Base-by-base conservation (phyloP, 2,888 invertebrate genomes). In the Caenorhabditis sulstoni region DNA sequence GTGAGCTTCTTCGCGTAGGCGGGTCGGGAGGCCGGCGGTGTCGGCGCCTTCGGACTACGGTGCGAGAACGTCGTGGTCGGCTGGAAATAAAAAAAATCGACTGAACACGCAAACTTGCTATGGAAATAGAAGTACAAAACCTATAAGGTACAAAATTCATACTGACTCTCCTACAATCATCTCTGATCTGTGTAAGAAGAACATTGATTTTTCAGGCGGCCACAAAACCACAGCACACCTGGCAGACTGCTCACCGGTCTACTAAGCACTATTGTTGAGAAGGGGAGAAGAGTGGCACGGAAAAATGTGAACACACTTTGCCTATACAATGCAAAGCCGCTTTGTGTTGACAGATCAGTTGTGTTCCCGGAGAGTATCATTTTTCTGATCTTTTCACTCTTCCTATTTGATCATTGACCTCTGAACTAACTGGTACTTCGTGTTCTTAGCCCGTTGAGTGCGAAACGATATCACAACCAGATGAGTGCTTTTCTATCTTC, bases 1-100 rank as follows among this genome's bases (percentile, higher is more conserved):
- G 68, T 61, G 44, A 79, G 62, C 64, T 79, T 79, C 44, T 79
- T 59, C 0, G 79, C 79, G 59, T 79, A 79, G 0, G 79, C 67
- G 2, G 74, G 79, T 29, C 79, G 67, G 11, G 68, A 52, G 9
- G 74, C 64, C 52, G 73, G 79, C 29, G 79, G 68, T 5, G 78
- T 35, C 45, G 58, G 58, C 23, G 65, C 65, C 45, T 65, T 58
- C 7, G 18, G 49, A 52, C 74, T 74, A 2, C 65, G 58, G 53
- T 74, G 58, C 18, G 74, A 65, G 59, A 44, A 74, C 58, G 65
- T 74, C 29, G 74, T 74, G 1, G 64, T 74, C n/a, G 74, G 65
- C 74, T 61, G 58, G 50, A 78, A 65, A 35, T n/a, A n/a, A n/a
- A n/a, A n/a, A n/a, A n/a, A n/a, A n/a, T n/a, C n/a, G n/a, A n/a